Evolutionary conservation across 2,888 invertebrate genomes (phyloP).

Genomic region (Sminthurides aquaticus): DNA sequence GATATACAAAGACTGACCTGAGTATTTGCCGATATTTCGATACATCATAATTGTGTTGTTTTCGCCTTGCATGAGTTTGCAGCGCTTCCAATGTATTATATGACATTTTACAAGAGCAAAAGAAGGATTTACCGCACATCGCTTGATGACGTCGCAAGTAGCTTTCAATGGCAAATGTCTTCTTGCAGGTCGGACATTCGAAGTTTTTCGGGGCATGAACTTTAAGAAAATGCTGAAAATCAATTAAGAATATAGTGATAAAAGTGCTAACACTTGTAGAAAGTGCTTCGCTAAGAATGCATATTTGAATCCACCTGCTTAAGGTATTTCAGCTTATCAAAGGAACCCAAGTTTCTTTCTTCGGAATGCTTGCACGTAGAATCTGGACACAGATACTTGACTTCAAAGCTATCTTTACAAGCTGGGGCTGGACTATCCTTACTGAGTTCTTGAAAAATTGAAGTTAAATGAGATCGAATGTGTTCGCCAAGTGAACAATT

Average conservation of each 20-base stretch:
- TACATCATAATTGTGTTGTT: constrained; percentile 31
- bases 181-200: constrained; percentile 46
- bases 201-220: constrained; percentile 49
- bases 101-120: constrained; percentile 46
- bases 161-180: constrained; percentile 48
- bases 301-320: too few relatives aligned
- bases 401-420: constrained; percentile 21
- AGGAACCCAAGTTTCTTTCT: constrained; percentile 44
- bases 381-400: constrained; percentile 32
- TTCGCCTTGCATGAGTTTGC: constrained; percentile 48
- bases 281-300: too few relatives aligned
- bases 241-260: too few relatives aligned
- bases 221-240: constrained; percentile 49
- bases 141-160: constrained; percentile 47
- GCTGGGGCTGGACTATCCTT: constrained; percentile 4
- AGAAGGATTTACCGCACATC: constrained; percentile 47
- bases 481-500: constrained; percentile 35
- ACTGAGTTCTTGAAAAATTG: constrained; percentile 7
- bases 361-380: constrained; percentile 34
- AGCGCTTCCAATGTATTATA: constrained; percentile 49
- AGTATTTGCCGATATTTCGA: constrained; percentile 31
- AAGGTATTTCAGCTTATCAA: constrained; percentile 47
- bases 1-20: too few relatives aligned
- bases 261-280: too few relatives aligned
- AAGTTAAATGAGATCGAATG: constrained; percentile 30